Evolutionary conservation across 2,113 vertebrate genomes (phyloP), one percentile per base, ranked within the genome.

Genomic region (Xyrauchen texanus): DNA sequence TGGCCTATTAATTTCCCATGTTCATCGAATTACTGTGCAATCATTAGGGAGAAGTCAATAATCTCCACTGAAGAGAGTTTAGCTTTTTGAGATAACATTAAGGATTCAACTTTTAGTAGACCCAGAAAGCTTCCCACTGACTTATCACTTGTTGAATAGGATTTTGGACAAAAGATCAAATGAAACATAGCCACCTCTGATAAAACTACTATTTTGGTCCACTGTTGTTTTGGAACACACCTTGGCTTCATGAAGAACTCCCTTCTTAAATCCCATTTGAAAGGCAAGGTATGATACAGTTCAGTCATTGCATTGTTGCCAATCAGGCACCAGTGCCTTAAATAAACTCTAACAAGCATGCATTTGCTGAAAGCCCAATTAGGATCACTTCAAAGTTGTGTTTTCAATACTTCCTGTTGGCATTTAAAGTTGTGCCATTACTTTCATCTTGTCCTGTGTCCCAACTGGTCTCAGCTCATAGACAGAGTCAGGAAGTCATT

Each of bases 401-500:
- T 87, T 87, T 85, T 88, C 85, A 89, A 87, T 90, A 85, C 82
- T 81, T 89, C 81, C 85, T 58, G 51, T 67, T 86, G 86, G 75
- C 84, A 91, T 90, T 91, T 91, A 65, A 87, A 89, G 81, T 89
- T 74, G 86, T 89, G 91, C 92, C 89, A 92, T 85, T 81, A 87
- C 91, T 93, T 93, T 93, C 85, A 93, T 92, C 91, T 92, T 78
- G 78, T 84, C 74, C 82, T 57, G 66, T 76, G 44, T 81, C 86
- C 86, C 81, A 86, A 82, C 44, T 81, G 89, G 86, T 79, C 70
- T 81, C 76, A 44, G 80, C 86, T 88, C 87, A 90, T 88, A 89
- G 74, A 88, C 34, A 76, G 83, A 89, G 87, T 80, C 90, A 89
- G 87, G 90, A 92, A 92, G 84, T 88, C 85, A 86, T 77, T 76